Percentiles rank a stretch among this genome's conserved stretches.
phyloP scores from a whole-genome alignment of 2,797 vertebrate species.

The Falco cherrug region DNA sequence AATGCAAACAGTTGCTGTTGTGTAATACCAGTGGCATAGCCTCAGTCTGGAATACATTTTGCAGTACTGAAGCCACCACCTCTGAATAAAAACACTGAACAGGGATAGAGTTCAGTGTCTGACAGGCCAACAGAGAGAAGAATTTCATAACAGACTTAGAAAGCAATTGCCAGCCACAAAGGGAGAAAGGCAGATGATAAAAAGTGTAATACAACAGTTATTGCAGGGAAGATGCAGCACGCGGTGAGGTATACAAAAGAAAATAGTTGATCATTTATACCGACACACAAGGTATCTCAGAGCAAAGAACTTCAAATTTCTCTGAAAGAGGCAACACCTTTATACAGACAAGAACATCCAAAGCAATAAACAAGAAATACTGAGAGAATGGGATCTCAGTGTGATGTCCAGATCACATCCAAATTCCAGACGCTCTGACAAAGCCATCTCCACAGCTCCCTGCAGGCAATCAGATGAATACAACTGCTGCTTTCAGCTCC shows the following conservation, averaged over 20 bases:
- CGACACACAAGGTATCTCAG: not conserved
- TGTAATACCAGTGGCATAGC: not conserved
- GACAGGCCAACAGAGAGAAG: not conserved
- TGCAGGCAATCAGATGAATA: not conserved
- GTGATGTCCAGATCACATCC: not conserved
- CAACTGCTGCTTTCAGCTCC: not conserved
- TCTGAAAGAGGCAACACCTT: not conserved
- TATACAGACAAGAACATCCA: not conserved
- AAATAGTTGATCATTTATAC: not conserved
- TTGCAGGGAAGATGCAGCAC: not conserved
- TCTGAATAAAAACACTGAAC: not conserved
- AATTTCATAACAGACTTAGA: not conserved
- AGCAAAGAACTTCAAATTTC: not conserved
- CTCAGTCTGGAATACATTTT: not conserved
- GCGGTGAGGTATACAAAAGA: not conserved
- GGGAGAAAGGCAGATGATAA: not conserved
- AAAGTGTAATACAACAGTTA: not conserved
- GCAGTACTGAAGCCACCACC: not conserved
- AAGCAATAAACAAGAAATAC: not conserved
- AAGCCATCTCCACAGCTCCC: not conserved
- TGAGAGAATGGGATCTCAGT: not conserved
- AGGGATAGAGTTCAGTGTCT: not conserved
- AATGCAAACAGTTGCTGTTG: not conserved
- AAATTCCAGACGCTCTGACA: not conserved
- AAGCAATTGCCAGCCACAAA: not conserved